A percentile compares a stretch with the other conserved stretches of the same genome.
Conservation (phyloP, 2,113 vertebrate species). For the Amphiprion percula region DNA sequence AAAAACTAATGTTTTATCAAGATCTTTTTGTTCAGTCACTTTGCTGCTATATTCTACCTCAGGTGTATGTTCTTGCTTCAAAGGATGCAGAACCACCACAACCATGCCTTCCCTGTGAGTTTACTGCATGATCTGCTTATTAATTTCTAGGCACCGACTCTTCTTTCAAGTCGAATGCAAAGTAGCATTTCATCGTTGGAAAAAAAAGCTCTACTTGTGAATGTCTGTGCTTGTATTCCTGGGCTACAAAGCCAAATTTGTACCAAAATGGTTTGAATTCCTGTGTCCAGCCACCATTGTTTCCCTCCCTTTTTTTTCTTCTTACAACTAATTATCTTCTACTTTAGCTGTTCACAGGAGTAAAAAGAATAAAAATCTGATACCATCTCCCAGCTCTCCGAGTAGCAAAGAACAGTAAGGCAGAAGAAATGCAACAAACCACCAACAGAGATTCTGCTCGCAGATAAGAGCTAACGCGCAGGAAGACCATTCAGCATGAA, state of each 20-base stretch:
- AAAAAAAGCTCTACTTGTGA: not conserved
- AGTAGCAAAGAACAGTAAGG: not conserved
- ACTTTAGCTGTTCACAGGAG: not conserved
- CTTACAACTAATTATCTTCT: not conserved
- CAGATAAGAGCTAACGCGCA: slow-evolving; percentile 27
- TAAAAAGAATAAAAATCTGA: not conserved
- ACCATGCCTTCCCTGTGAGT: too few species aligned
- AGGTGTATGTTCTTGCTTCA: too few species aligned
- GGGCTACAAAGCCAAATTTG: not conserved
- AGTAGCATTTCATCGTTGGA: not conserved
- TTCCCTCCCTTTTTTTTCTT: not conserved
- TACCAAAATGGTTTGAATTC: not conserved
- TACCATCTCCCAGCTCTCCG: slow-evolving; percentile 15
- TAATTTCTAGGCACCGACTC: too few species aligned
- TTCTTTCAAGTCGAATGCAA: not conserved
- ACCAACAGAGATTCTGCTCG: slow-evolving; percentile 12
- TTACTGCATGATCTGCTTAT: too few species aligned
- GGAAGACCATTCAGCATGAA: slow-evolving; percentile 23
- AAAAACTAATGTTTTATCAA: too few species aligned
- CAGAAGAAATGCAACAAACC: slow-evolving; percentile 21
- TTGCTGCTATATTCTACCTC: too few species aligned
- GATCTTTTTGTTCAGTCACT: too few species aligned
- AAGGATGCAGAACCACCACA: too few species aligned
- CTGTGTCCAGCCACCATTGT: not conserved
- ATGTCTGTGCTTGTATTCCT: not conserved